phyloP scores from a whole-genome alignment of 2,888 invertebrate genomes.

The Amphipoea lucens region DNA sequence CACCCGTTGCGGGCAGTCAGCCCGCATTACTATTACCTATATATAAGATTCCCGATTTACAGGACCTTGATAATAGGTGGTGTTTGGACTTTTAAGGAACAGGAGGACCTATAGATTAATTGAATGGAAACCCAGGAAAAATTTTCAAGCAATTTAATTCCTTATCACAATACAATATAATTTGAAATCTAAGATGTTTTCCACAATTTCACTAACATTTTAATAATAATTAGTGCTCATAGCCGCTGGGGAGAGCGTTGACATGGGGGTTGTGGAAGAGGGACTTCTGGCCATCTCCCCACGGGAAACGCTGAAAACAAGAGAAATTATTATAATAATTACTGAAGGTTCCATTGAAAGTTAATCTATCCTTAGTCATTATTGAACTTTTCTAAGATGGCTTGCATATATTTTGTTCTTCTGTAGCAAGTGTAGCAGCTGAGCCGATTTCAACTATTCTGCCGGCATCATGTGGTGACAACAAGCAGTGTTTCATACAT shows the following conservation, averaged over 20 bases:
- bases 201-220: conserved; percentile 54
- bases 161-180: conserved; percentile 77
- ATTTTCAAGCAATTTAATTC: conserved; percentile 64
- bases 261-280: conserved; percentile 96
- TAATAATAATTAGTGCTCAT: conserved; percentile 89
- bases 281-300: conserved; percentile 97
- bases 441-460: no score
- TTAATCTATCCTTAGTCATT: background rate
- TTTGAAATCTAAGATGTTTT: conserved; percentile 74
- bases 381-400: background rate
- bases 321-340: conserved; percentile 11
- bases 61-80: background rate
- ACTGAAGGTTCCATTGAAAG: background rate
- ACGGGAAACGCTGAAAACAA: conserved; percentile 94
- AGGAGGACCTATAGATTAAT: background rate
- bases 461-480: no score
- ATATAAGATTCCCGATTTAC: background rate
- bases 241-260: conserved; percentile 95
- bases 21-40: no score
- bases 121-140: background rate
- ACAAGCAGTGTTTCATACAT: no score
- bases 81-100: background rate
- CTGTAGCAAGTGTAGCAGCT: no score
- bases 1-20: no score
- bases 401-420: no score